Evolutionary conservation across 2,888 invertebrate species (phyloP), one percentile per base, ranked within the genome.

Genomic region (Andrena fulva): DNA sequence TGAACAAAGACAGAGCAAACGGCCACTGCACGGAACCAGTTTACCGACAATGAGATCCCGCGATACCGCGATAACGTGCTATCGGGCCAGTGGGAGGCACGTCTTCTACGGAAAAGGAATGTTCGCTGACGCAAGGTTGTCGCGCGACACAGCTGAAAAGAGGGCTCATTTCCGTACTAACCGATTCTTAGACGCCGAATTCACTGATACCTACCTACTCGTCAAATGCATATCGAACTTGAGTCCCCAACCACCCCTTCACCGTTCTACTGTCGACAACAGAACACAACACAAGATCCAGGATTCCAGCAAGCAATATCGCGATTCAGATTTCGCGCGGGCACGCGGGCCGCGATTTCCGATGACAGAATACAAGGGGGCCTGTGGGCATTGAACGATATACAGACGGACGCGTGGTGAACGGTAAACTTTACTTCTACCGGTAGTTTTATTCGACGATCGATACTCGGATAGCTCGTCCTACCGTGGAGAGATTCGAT

Each of bases 381-480:
- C 29, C 24, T 59, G 20, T 50, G 85, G 74, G 77, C 77, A 85
- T 85, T 48, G 72, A 64, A 42, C 62, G 85, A 75, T 66, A 75
- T 70, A 29, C 7, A 10, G 10, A 27, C 20, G 20, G 20, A 20
- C 56, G 56, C 56, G 24, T 56, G 27, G 56, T 56, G 24, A 56
- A 29, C 59, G 24, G 42, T 50, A 54, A 73, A 77, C 71, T 68
- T 66, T 31, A 77, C 71, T 68, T 69, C 35, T 50, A 42, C n/a
- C 78, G 73, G 59, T 74, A 76, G 77, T 66, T 77, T 74, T 75
- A 66, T 75, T 76, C 69, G 72, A 56, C 74, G 74, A 71, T 85
- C 85, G 85, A 85, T 85, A 80, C 80, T n/a, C 63, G 56, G 77
- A 84, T 84, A 81, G 31, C 66, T 31, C 60, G 72, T 84, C 69